Evolutionary conservation across 2,797 vertebrate genomes (phyloP), one percentile per base, ranked within the genome.

Genomic region (Lophius americanus): DNA sequence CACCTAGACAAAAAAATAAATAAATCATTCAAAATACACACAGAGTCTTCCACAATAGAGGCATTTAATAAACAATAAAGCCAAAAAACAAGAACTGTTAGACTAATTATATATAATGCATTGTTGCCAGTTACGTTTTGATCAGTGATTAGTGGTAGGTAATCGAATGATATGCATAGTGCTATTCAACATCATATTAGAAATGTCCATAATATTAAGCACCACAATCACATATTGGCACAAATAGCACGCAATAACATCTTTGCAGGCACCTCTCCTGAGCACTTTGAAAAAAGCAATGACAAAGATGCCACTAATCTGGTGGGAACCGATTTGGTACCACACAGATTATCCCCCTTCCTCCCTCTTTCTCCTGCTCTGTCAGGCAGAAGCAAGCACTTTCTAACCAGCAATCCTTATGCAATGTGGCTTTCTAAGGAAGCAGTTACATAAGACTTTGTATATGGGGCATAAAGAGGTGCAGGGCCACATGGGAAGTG

Each of bases 1-100:
- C 88, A 99, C 98, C 98, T 99, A 84, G 7, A 44, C 46, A 56
- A 53, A 70, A 70, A 23, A 23, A 23, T 23, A 1, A 23, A 23
- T 23, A 23, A 23, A 23, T 23, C 23, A 23, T 23, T 23, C 23
- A 23, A 23, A 23, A 23, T 23, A 23, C 23, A 23, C 23, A 23
- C 23, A 23, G 23, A 23, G 23, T 23, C 23, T 23, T 23, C 23
- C 23, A 23, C 23, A 23, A 1, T 23, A 23, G 23, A 23, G 23
- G 23, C 23, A 23, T 23, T 23, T 23, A 23, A 23, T 1, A 23
- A 23, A 23, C 23, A 23, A 23, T 23, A 23, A 23, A 23, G 23
- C 23, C 23, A 23, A 23, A 2, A 23, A 23, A 23, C 23, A 23
- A 23, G 23, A 23, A 23, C 23, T 23, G 23, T 23, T 23, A 23